A percentile compares a stretch with the other conserved stretches of the same genome.
Conservation (phyloP, 2,888 invertebrate genomes). For the Oligia latruncula region DNA sequence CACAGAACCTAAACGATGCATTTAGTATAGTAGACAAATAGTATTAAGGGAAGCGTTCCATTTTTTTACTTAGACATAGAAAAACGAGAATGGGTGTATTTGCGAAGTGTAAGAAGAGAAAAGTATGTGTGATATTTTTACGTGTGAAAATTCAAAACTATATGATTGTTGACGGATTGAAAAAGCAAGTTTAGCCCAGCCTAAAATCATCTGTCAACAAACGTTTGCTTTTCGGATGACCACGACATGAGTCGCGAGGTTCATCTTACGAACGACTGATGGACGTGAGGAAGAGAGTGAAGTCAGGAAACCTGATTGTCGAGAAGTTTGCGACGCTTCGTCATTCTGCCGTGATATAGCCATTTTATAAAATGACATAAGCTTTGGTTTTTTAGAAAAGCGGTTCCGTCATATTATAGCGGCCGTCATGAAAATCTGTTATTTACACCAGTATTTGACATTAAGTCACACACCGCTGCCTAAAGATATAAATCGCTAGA, state of each 20-base stretch:
- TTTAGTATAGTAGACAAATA: slow-evolving; percentile 84
- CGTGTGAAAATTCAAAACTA: background rate
- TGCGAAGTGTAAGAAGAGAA: background rate
- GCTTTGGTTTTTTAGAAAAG: background rate
- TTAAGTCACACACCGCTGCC: background rate
- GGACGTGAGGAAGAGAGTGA: background rate
- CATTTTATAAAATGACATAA: background rate
- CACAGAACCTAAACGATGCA: slow-evolving; percentile 87
- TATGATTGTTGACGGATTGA: background rate
- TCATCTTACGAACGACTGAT: background rate
- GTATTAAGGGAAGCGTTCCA: background rate
- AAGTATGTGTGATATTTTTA: slow-evolving; percentile 33
- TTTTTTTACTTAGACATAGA: slow-evolving; percentile 1
- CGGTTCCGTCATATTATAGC: background rate
- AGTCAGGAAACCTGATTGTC: background rate
- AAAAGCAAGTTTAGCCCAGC: background rate
- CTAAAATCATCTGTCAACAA: background rate
- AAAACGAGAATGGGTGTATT: slow-evolving; percentile 4
- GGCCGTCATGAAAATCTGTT: background rate
- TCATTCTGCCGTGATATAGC: background rate
- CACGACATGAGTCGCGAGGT: background rate
- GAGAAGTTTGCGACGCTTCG: background rate
- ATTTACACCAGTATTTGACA: background rate
- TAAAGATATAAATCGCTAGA: background rate
- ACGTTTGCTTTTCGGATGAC: background rate